phyloP scores from a whole-genome alignment of 2,888 invertebrate species.

The Eupithecia pulchellata region DNA sequence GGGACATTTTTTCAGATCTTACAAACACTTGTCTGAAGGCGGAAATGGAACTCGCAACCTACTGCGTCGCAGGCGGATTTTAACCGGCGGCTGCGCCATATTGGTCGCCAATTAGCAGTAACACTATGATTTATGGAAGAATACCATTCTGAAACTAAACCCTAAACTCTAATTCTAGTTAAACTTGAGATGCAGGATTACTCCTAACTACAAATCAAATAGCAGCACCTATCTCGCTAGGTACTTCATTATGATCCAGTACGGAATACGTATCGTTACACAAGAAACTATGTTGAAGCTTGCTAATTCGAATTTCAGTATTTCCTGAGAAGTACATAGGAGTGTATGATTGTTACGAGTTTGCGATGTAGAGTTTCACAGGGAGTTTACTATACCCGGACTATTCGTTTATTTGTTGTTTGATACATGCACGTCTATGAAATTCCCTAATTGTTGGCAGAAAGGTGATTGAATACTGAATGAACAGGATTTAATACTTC shows the following conservation, averaged over 20 bases:
- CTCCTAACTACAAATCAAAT: conserved; percentile 22
- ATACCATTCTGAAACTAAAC: not conserved
- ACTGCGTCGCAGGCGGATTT: no score
- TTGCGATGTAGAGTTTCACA: conserved; percentile 35
- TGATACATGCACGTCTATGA: no score
- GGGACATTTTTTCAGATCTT: no score
- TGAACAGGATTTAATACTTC: no score
- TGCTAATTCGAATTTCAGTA: conserved; percentile 41
- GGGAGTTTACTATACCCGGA: conserved; percentile 27
- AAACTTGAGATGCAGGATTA: conserved; percentile 9
- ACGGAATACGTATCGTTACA: conserved; percentile 37
- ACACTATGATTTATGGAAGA: not conserved
- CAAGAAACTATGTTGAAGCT: conserved; percentile 36
- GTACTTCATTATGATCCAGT: conserved; percentile 33
- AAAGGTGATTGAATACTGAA: no score
- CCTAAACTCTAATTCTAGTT: conserved; percentile 1
- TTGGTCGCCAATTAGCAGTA: not conserved
- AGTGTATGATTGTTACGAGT: conserved; percentile 29
- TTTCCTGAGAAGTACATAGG: conserved; percentile 27
- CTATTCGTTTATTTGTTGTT: no score
- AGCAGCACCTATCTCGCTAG: not conserved
- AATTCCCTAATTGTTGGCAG: no score
- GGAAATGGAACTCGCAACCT: no score
- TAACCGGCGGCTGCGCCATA: no score
- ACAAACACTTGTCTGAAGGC: no score